Percentiles rank a stretch among this genome's conserved stretches.
Conservation (phyloP, 2,888 invertebrate species). For the Nymphalis c-album region DNA sequence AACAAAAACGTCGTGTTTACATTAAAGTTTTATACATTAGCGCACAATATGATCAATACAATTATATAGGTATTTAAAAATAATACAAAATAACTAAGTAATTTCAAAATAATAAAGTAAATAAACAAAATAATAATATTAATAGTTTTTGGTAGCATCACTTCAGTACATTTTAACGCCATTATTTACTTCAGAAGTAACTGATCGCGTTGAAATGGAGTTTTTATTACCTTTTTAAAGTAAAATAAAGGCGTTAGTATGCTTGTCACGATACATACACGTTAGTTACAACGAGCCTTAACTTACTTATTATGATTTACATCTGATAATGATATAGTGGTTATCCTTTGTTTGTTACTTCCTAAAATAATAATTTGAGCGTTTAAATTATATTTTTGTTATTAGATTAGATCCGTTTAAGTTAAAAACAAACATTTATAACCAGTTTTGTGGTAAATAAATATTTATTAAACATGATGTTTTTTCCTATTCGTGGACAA, state of each 20-base stretch:
- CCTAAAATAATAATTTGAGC: background rate
- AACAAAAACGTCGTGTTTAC: background rate
- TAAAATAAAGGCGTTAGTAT: slow-evolving; percentile 27
- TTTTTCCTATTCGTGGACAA: background rate
- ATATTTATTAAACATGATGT: background rate
- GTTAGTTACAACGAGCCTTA: slow-evolving; percentile 16
- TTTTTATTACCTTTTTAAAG: slow-evolving; percentile 20
- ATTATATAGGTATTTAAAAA: too few species aligned
- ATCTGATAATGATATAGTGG: slow-evolving; percentile 16
- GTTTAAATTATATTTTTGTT: background rate
- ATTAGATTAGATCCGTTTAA: background rate
- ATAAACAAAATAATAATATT: background rate
- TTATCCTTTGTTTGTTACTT: slow-evolving; percentile 12
- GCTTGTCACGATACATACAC: slow-evolving; percentile 26
- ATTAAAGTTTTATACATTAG: background rate
- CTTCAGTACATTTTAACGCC: background rate
- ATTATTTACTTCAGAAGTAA: slow-evolving; percentile 9
- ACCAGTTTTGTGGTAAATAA: too few species aligned
- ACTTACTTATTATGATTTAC: slow-evolving; percentile 31
- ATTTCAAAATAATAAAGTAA: too few species aligned
- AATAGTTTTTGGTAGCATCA: background rate
- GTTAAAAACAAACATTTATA: too few species aligned
- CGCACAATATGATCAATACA: too few species aligned
- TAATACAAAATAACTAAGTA: too few species aligned
- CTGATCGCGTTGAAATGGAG: slow-evolving; percentile 12